Conservation (phyloP, 2,113 vertebrate species). For the Tilapia sparmanii region DNA sequence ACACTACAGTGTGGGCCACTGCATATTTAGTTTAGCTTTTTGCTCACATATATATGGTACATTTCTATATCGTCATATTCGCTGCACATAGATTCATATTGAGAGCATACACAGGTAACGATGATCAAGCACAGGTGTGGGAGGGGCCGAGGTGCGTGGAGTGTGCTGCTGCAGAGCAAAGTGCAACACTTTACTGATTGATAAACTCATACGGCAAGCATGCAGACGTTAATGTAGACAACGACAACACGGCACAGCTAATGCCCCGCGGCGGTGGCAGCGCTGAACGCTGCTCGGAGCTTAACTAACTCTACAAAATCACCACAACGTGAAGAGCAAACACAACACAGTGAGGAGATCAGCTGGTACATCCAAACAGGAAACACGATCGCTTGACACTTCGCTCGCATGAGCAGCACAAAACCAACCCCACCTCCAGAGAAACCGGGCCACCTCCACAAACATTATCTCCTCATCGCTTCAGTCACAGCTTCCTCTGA, state of each 20-base stretch:
- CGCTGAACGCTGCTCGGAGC: slow-evolving; percentile 7
- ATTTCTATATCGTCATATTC: neutral
- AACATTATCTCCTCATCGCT: neutral
- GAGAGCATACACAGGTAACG: neutral
- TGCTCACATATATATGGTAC: neutral
- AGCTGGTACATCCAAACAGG: neutral
- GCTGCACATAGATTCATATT: neutral
- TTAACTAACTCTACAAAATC: neutral
- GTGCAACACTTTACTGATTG: neutral
- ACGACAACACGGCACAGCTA: neutral
- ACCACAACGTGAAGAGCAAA: neutral
- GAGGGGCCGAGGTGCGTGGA: neutral
- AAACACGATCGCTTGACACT: neutral
- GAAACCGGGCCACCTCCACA: neutral
- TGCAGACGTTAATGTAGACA: neutral
- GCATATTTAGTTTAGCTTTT: neutral
- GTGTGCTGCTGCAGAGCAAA: neutral
- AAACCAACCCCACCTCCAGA: neutral
- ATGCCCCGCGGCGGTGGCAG: neutral
- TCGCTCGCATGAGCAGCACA: neutral
- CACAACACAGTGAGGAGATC: neutral
- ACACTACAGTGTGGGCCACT: neutral
- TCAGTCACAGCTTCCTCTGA: neutral
- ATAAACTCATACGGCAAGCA: neutral
- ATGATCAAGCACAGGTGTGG: neutral